These are phyloP conservation scores for Phyllostomus hastatus DNA, from an alignment of 2,113 vertebrate species.

Conservation along the genomic window DNA sequence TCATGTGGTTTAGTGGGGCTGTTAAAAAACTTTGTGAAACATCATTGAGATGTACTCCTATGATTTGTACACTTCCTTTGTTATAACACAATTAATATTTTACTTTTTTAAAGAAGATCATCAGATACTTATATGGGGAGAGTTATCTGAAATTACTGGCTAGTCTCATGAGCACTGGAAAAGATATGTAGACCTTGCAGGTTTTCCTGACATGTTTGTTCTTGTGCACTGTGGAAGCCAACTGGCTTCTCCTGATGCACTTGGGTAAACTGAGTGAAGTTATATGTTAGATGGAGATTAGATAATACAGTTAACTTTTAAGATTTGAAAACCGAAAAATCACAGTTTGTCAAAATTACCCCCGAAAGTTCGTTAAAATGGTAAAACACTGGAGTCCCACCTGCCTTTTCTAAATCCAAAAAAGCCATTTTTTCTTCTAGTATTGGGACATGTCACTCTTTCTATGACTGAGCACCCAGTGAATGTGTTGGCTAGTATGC, in stretches of 20 bases:
- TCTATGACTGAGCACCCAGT: background rate
- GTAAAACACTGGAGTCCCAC: background rate
- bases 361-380: background rate
- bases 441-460: background rate
- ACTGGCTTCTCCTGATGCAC: background rate
- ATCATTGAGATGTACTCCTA: background rate
- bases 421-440: background rate
- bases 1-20: background rate
- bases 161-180: background rate
- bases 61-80: background rate
- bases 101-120: background rate
- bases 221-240: background rate
- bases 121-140: background rate
- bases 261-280: background rate
- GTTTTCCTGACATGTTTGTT: background rate
- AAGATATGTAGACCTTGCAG: background rate
- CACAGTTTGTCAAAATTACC: background rate
- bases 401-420: background rate
- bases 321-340: background rate
- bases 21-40: background rate
- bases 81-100: background rate
- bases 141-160: background rate
- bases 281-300: background rate
- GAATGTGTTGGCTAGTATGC: background rate
- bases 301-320: background rate